Conservation (phyloP, 2,888 invertebrate genomes). For the Drosophila yooni region DNA sequence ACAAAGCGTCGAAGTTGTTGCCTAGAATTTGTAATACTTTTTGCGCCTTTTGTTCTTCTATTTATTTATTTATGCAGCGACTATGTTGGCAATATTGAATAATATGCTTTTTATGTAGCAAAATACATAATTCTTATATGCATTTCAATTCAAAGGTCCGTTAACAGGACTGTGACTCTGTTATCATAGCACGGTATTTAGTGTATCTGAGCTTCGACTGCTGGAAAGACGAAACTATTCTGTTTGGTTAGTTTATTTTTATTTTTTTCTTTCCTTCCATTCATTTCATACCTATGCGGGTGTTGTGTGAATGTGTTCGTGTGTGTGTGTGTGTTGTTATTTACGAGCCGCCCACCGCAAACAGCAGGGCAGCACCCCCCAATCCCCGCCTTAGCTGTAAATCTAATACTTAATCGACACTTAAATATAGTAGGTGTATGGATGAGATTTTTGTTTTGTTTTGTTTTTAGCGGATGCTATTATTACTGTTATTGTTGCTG, state of each 20-base stretch:
- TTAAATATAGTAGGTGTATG: conserved; percentile 22
- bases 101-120: not conserved
- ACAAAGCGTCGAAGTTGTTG: conserved; percentile 62
- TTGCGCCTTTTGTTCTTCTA: conserved; percentile 44
- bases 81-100: conserved; percentile 1
- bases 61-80: conserved; percentile 5
- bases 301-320: conserved; percentile 15
- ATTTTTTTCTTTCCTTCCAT: conserved; percentile 5
- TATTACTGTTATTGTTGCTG: conserved; percentile 43
- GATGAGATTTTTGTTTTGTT: conserved; percentile 37
- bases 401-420: conserved; percentile 32
- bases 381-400: conserved; percentile 16
- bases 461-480: conserved; percentile 25
- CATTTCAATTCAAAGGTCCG: not conserved
- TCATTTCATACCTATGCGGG: conserved; percentile 33
- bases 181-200: not conserved
- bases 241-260: conserved; percentile 5
- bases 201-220: conserved; percentile 5
- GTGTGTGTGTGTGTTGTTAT: conserved; percentile 16
- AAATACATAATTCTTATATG: not conserved
- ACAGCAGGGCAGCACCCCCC: conserved; percentile 23
- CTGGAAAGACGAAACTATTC: not conserved
- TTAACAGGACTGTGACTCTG: not conserved
- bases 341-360: conserved; percentile 37
- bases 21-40: conserved; percentile 73